Percentiles rank a stretch among this genome's conserved stretches.
Evolutionary conservation across 92 coral and sea anemone species (phyloP).

Genomic region (Hydrozoanthus gracilis): DNA sequence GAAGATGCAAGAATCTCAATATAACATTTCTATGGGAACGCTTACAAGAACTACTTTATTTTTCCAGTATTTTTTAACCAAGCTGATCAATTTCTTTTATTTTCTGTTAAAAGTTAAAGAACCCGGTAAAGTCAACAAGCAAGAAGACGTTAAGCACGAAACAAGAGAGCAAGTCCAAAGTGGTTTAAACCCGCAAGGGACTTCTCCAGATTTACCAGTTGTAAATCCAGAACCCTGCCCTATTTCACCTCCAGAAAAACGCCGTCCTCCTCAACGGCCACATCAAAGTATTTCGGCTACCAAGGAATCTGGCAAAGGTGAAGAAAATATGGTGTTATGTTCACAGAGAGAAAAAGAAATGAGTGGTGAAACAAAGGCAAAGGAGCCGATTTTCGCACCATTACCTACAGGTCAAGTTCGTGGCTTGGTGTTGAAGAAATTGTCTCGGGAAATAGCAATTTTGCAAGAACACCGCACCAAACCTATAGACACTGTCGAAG

Average conservation of each 20-base stretch:
- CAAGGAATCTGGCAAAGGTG: background rate
- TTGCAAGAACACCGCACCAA: conserved; percentile 33
- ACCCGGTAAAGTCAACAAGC: background rate
- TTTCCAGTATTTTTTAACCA: too few relatives aligned
- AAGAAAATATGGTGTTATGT: background rate
- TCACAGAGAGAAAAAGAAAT: conserved; percentile 18
- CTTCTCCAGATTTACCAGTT: background rate
- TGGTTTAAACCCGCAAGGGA: background rate
- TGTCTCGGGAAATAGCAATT: conserved; percentile 28
- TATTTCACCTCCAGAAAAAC: background rate
- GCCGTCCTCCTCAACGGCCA: conserved; percentile 8
- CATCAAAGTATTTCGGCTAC: background rate
- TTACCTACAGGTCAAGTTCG: conserved; percentile 38
- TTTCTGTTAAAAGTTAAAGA: background rate
- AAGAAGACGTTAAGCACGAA: background rate
- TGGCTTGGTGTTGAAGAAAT: conserved; percentile 40
- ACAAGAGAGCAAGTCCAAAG: conserved; percentile 21
- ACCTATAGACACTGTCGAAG: conserved; percentile 17
- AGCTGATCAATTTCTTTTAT: background rate
- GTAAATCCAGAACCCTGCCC: background rate
- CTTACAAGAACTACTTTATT: too few relatives aligned
- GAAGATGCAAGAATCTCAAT: too few relatives aligned
- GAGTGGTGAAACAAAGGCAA: background rate
- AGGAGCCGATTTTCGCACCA: conserved; percentile 36
- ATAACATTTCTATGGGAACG: too few relatives aligned